Conservation (phyloP, 2,888 invertebrate genomes). For the Metopia argyrocephala region DNA sequence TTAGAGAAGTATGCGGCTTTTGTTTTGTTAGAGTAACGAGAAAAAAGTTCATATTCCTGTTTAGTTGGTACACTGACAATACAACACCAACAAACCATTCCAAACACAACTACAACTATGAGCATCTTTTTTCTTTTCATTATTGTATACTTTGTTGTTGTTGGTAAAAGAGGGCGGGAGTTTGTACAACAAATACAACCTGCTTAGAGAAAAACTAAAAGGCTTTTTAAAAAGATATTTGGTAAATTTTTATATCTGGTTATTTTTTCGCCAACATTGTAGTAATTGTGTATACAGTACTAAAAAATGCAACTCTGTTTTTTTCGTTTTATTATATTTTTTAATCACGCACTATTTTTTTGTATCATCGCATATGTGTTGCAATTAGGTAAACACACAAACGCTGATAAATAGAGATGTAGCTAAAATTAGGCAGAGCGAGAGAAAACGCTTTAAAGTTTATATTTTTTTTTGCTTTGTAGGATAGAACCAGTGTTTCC, state of each 20-base stretch:
- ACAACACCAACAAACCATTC: conserved; percentile 14
- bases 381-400: background rate
- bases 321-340: background rate
- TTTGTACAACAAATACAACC: conserved; percentile 32
- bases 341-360: background rate
- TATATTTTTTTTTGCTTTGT: background rate
- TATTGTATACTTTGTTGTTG: conserved; percentile 4
- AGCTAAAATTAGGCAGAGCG: conserved; percentile 16
- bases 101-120: conserved; percentile 15
- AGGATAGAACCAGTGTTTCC: conserved; percentile 43
- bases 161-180: conserved; percentile 39
- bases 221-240: conserved; percentile 13
- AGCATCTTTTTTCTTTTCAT: background rate
- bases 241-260: conserved; percentile 13
- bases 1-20: conserved; percentile 55
- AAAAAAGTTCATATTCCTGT: conserved; percentile 46
- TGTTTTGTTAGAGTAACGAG: conserved; percentile 51
- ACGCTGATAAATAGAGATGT: background rate
- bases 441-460: background rate
- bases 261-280: conserved; percentile 20
- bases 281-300: background rate
- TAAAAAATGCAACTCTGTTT: conserved; percentile 38
- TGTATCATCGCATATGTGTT: background rate
- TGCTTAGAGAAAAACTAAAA: conserved; percentile 36
- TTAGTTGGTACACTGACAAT: conserved; percentile 45